A percentile compares a stretch with the other conserved stretches of the same genome.
Conservation (phyloP, 2,797 vertebrate species). For the Gymnocypris eckloni region DNA sequence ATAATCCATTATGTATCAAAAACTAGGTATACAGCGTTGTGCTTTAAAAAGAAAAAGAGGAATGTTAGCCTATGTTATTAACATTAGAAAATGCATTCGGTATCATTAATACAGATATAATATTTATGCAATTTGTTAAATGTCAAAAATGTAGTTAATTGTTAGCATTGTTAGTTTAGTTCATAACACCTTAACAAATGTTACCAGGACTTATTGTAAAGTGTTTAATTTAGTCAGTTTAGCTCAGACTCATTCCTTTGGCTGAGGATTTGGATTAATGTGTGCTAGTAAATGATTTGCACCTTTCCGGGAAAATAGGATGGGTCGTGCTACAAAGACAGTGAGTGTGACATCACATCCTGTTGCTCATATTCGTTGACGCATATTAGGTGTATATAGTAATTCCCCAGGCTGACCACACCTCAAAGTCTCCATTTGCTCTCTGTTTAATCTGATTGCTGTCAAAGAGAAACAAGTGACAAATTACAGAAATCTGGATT, state of each 20-base stretch:
- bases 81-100: background rate
- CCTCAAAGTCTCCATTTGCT: background rate
- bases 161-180: background rate
- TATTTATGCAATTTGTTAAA: background rate
- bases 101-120: background rate
- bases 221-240: background rate
- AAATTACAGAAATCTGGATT: background rate
- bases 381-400: background rate
- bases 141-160: no score
- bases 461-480: background rate
- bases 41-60: background rate
- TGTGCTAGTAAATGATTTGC: background rate
- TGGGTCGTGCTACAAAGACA: background rate
- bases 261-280: background rate
- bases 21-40: background rate
- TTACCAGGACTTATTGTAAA: background rate
- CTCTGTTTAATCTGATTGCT: background rate
- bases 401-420: background rate
- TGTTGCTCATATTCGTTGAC: slow-evolving; percentile 1
- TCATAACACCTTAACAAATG: background rate
- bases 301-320: background rate
- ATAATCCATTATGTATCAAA: background rate
- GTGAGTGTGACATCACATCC: slow-evolving; percentile 19
- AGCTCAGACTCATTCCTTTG: background rate
- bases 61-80: background rate